These are phyloP conservation scores for Apodemus sylvaticus DNA, from an alignment of 2,113 vertebrate species.

Conservation along the genomic window DNA sequence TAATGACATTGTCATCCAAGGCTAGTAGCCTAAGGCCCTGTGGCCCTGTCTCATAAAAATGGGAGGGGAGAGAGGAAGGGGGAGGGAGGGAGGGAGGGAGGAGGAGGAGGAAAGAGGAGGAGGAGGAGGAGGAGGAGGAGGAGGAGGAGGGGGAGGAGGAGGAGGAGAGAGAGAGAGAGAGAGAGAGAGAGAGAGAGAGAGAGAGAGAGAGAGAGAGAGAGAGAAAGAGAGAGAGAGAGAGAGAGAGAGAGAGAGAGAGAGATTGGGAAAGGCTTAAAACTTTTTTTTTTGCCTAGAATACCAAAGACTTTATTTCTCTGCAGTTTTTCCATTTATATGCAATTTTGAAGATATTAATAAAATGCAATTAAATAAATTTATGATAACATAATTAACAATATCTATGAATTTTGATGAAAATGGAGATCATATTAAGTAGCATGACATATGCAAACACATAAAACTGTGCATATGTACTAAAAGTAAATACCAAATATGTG, in stretches of 20 bases:
- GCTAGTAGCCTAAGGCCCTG: not conserved
- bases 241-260: too few relatives aligned
- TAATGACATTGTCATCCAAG: not conserved
- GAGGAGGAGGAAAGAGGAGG: too few relatives aligned
- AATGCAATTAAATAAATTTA: not conserved
- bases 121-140: too few relatives aligned
- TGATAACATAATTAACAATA: not conserved
- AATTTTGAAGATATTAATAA: not conserved
- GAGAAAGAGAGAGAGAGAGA: not conserved
- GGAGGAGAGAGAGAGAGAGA: fast-evolving
- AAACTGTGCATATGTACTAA: not conserved
- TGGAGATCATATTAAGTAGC: not conserved
- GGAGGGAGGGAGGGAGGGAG: too few relatives aligned
- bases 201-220: too few relatives aligned
- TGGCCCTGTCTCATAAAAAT: not conserved
- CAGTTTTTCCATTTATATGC: not conserved
- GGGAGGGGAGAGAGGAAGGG: fast-evolving
- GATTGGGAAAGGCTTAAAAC: not conserved
- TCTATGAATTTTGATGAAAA: not conserved
- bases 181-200: too few relatives aligned
- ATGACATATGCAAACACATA: not conserved
- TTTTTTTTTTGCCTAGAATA: not conserved
- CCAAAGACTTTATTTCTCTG: not conserved
- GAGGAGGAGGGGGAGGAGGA: too few relatives aligned
- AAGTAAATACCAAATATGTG: not conserved